Percentiles rank a stretch among this genome's conserved stretches.
Evolutionary conservation across 2,113 vertebrate species (phyloP).

Genomic region (Semnopithecus entellus): DNA sequence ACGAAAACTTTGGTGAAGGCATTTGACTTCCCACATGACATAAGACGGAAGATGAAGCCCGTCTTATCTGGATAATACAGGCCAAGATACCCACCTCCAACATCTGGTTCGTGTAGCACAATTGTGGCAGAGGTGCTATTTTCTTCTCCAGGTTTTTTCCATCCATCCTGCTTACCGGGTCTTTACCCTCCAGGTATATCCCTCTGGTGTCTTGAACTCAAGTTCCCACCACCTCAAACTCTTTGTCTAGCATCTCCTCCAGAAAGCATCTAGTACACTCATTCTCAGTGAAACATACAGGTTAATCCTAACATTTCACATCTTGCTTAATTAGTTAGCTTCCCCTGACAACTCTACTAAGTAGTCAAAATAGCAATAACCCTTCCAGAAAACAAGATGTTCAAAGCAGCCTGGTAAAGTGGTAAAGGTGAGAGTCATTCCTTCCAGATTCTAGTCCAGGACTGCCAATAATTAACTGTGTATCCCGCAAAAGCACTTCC

Average conservation of each 20-base stretch:
- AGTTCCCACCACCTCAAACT: not conserved
- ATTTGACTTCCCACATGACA: not conserved
- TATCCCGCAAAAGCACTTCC: not conserved
- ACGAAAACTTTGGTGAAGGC: not conserved
- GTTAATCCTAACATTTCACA: not conserved
- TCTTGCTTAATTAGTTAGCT: not conserved
- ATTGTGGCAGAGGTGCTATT: not conserved
- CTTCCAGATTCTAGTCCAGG: not conserved
- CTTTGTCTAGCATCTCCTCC: not conserved
- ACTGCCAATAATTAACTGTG: not conserved
- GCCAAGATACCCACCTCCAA: not conserved
- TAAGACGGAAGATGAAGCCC: not conserved
- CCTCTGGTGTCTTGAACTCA: not conserved
- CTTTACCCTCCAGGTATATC: not conserved
- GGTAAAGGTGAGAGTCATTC: not conserved
- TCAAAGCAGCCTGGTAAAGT: not conserved
- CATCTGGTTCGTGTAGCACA: not conserved
- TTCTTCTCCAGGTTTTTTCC: not conserved
- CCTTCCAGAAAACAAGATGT: not conserved
- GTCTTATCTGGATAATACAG: not conserved
- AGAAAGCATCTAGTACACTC: not conserved
- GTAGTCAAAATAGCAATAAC: not conserved
- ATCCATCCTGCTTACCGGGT: not conserved
- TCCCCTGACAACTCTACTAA: not conserved
- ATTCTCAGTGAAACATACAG: not conserved